Conservation (phyloP, 2,797 vertebrate genomes). For the Ctenopoma multispine region DNA sequence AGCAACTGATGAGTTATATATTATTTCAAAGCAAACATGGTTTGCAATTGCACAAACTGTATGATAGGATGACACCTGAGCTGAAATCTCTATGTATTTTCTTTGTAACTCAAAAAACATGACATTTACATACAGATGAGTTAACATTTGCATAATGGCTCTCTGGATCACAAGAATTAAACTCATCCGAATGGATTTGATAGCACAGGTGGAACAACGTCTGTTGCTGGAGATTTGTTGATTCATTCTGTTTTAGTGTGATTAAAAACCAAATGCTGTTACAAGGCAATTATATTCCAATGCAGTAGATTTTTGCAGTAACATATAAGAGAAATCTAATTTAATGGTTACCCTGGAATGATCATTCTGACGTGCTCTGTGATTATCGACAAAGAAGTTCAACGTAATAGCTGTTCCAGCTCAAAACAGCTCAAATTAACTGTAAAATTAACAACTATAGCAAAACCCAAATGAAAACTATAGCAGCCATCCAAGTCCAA, state of each 20-base stretch:
- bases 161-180: slow-evolving; percentile 59
- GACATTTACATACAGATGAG: slow-evolving; percentile 72
- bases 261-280: slow-evolving; percentile 61
- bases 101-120: slow-evolving; percentile 39
- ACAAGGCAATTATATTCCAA: slow-evolving; percentile 45
- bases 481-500: slow-evolving; percentile 65
- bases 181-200: slow-evolving; percentile 56
- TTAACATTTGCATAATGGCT: slow-evolving; percentile 68
- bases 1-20: slow-evolving; percentile 51
- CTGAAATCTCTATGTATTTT: slow-evolving; percentile 31
- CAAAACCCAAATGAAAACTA: slow-evolving; percentile 52
- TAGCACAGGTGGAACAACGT: slow-evolving; percentile 55
- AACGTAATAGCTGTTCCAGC: slow-evolving; percentile 20
- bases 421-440: slow-evolving; percentile 51
- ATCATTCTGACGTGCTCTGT: slow-evolving; percentile 8
- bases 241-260: slow-evolving; percentile 46
- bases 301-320: slow-evolving; percentile 33
- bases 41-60: slow-evolving; percentile 33
- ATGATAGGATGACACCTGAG: slow-evolving; percentile 34
- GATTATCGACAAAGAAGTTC: slow-evolving; percentile 27
- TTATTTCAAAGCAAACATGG: slow-evolving; percentile 47
- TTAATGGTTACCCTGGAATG: slow-evolving; percentile 34
- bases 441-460: slow-evolving; percentile 58
- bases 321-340: slow-evolving; percentile 34
- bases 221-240: slow-evolving; percentile 44